phyloP scores from a whole-genome alignment of 53 echinoderm and acorn worm genomes.

The Paracentrotus lividus region DNA sequence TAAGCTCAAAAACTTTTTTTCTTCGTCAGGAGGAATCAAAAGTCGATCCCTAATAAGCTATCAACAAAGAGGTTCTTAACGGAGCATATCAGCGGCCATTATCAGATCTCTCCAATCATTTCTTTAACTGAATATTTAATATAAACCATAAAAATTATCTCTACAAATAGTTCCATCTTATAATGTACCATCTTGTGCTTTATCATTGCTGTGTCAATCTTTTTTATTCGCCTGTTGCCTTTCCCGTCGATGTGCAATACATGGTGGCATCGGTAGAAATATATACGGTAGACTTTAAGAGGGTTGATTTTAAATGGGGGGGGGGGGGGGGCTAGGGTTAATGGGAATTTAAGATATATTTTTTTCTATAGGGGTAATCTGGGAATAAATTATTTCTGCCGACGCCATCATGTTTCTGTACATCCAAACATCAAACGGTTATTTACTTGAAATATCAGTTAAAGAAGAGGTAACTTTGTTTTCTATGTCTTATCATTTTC shows the following conservation, averaged over 20 bases:
- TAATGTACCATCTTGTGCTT: background rate
- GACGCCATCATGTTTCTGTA: background rate
- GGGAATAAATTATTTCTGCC: background rate
- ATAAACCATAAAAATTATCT: too few relatives aligned
- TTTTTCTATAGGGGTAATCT: background rate
- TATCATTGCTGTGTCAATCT: background rate
- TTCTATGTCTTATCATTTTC: background rate
- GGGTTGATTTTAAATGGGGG: background rate
- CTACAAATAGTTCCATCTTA: too few relatives aligned
- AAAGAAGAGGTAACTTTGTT: background rate
- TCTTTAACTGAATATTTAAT: too few relatives aligned
- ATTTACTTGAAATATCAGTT: background rate
- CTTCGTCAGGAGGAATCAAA: too few relatives aligned
- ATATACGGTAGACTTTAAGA: background rate
- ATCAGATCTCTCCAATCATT: too few relatives aligned
- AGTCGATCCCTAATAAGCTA: too few relatives aligned
- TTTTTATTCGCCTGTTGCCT: background rate
- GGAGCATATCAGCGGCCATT: too few relatives aligned
- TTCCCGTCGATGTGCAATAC: background rate
- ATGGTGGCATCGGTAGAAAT: slow-evolving; percentile 34
- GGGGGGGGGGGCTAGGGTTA: background rate
- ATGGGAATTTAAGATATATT: background rate
- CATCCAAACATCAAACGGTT: background rate
- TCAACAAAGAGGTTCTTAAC: too few relatives aligned
- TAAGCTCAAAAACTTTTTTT: too few relatives aligned